These are phyloP conservation scores for Dryoscopus gambensis DNA, from an alignment of 2,113 vertebrate genomes.

Conservation along the genomic window DNA sequence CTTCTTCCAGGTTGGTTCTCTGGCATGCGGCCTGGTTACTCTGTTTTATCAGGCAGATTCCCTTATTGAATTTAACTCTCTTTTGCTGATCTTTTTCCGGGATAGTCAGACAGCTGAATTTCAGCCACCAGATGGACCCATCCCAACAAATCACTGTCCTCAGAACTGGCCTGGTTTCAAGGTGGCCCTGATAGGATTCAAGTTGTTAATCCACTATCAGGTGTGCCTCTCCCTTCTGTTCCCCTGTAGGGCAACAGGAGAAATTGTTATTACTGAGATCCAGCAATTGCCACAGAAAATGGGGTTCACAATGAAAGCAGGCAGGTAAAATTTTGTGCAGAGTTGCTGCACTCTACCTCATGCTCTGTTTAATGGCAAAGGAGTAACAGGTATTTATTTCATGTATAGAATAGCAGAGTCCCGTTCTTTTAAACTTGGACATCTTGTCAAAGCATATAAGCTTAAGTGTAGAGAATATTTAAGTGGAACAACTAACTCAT, in stretches of 20 bases:
- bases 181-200: neutral
- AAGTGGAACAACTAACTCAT: neutral
- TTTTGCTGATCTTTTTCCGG: neutral
- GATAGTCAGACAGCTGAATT: neutral
- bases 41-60: neutral
- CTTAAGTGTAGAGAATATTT: neutral
- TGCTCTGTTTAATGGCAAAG: neutral
- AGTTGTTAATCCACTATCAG: neutral
- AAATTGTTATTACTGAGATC: neutral
- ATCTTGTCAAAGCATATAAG: neutral
- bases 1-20: slow-evolving; percentile 18
- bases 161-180: neutral
- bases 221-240: neutral
- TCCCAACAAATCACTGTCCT: neutral
- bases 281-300: neutral
- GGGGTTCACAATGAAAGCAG: fast-evolving
- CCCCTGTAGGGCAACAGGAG: neutral
- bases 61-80: neutral
- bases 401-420: neutral
- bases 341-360: neutral
- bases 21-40: neutral
- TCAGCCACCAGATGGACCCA: neutral
- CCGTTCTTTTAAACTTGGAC: neutral
- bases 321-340: neutral
- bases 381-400: neutral